Evolutionary conservation across 2,797 vertebrate genomes (phyloP).

Genomic region (Pyrrhura leucotis): DNA sequence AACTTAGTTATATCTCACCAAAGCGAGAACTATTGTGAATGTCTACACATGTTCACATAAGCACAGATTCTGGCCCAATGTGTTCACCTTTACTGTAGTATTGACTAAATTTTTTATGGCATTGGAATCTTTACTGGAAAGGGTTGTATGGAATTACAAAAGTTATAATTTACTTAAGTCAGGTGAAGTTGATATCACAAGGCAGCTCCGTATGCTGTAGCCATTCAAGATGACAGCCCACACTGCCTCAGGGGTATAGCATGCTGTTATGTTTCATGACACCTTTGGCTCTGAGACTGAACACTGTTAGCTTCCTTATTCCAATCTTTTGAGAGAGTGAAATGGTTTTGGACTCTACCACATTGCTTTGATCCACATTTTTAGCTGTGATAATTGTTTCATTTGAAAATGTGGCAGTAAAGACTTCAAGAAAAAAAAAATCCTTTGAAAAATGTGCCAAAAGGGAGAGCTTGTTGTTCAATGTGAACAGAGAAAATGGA

Average conservation of each 20-base stretch:
- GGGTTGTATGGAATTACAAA: background rate
- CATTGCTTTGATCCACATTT: background rate
- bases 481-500: background rate
- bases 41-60: background rate
- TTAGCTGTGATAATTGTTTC: background rate
- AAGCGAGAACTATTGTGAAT: background rate
- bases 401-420: background rate
- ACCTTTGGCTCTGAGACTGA: background rate
- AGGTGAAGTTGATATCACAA: background rate
- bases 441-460: background rate
- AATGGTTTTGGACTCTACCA: background rate
- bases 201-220: background rate
- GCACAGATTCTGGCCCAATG: accelerated
- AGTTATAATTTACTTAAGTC: background rate
- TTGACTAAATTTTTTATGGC: background rate
- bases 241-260: background rate
- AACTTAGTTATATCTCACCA: background rate
- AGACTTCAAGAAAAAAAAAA: background rate
- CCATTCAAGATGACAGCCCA: background rate
- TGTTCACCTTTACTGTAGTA: background rate
- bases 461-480: background rate
- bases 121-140: background rate
- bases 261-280: background rate
- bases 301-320: background rate
- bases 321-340: background rate